Percentiles rank a stretch among this genome's conserved stretches.
These are phyloP conservation scores for Phortica variegata DNA, from an alignment of 1,140 invertebrate genomes.

Conservation along the genomic window DNA sequence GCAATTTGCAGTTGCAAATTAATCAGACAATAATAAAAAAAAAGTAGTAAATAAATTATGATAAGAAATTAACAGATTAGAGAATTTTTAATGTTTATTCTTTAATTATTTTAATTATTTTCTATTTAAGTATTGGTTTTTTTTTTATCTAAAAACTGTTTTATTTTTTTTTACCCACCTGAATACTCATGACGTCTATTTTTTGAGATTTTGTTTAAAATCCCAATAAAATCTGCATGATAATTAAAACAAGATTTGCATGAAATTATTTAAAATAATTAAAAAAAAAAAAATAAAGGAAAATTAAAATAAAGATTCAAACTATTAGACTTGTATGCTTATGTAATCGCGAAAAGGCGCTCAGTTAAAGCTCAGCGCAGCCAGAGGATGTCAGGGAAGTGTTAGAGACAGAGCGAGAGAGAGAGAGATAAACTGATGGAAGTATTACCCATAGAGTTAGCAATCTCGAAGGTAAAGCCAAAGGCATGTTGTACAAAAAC, in stretches of 20 bases:
- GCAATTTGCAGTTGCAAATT: no score
- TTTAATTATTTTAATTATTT: conserved; percentile 16
- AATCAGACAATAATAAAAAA: conserved; percentile 39
- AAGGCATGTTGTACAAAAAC: no score
- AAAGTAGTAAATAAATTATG: neutral
- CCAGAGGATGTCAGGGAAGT: no score
- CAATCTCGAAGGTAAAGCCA: conserved; percentile 1
- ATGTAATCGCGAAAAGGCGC: conserved; percentile 1
- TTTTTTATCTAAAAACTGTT: neutral
- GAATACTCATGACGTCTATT: conserved; percentile 31
- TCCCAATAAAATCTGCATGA: no score
- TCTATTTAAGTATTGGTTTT: conserved; percentile 5
- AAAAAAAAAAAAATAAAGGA: conserved; percentile 11
- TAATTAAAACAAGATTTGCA: no score
- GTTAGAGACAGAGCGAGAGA: no score
- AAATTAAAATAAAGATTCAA: conserved; percentile 15
- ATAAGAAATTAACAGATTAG: conserved; percentile 5
- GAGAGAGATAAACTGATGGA: no score
- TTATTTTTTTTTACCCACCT: conserved; percentile 38
- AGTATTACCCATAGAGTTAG: conserved; percentile 21
- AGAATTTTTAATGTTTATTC: conserved; percentile 6
- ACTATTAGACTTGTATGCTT: conserved; percentile 10
- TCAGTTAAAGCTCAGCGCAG: conserved; percentile 5
- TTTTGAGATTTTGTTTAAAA: conserved; percentile 16
- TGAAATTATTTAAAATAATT: conserved; percentile 2